Evolutionary conservation across 2,888 invertebrate species (phyloP).

Genomic region (Erannis defoliaria): DNA sequence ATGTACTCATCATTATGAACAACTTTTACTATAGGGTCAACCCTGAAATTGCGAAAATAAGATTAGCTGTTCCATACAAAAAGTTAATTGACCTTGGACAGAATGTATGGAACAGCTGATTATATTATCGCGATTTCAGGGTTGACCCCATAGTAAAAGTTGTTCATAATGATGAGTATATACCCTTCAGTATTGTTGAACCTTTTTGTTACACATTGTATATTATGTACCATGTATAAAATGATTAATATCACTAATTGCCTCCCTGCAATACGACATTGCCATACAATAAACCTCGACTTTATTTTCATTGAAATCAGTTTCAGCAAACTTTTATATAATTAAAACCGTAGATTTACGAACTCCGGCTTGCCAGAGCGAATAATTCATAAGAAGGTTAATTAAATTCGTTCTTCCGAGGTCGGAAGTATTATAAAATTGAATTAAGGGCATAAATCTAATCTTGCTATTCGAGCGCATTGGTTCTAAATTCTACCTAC

Average conservation of each 20-base stretch:
- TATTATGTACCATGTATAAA: too few species aligned
- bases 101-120: too few species aligned
- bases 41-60: too few species aligned
- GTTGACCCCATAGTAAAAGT: too few species aligned
- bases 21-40: too few species aligned
- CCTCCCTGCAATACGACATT: conserved; percentile 40
- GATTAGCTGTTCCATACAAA: too few species aligned
- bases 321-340: conserved; percentile 63
- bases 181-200: too few species aligned
- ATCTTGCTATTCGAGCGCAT: conserved; percentile 42
- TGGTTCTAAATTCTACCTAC: conserved; percentile 36
- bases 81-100: too few species aligned
- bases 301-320: conserved; percentile 58
- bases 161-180: too few species aligned
- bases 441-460: conserved; percentile 57
- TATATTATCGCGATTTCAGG: too few species aligned
- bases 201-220: too few species aligned
- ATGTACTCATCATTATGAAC: too few species aligned
- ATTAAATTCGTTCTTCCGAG: conserved; percentile 65
- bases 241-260: conserved; percentile 30
- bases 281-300: conserved; percentile 51
- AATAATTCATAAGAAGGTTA: conserved; percentile 74
- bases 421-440: conserved; percentile 59
- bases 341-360: conserved; percentile 68
- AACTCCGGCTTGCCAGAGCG: conserved; percentile 60